Evolutionary conservation across 2,888 invertebrate genomes (phyloP).

Genomic region (Napeogenes inachia): DNA sequence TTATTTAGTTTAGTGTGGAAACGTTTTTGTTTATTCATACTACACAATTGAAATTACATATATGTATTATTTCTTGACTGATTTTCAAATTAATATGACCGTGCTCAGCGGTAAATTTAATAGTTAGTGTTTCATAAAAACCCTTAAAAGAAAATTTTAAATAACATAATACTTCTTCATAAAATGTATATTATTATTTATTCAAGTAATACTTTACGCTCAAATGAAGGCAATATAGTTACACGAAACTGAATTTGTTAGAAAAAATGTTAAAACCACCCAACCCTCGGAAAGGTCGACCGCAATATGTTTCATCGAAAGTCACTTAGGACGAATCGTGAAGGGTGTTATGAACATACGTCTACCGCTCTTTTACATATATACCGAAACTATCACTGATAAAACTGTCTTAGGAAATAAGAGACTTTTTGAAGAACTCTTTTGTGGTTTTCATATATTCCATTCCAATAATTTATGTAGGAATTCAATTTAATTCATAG

Average conservation of each 20-base stretch:
- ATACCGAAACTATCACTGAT: constrained; percentile 16
- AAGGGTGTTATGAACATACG: constrained; percentile 27
- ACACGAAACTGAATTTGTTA: constrained; percentile 45
- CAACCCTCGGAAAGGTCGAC: constrained; percentile 48
- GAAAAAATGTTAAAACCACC: constrained; percentile 68
- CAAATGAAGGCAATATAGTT: constrained; percentile 28
- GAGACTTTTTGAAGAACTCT: constrained; percentile 2
- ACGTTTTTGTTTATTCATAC: no score
- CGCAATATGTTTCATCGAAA: constrained; percentile 69
- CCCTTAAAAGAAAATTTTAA: no score
- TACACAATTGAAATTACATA: no score
- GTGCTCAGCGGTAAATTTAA: no score
- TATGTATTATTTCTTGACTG: no score
- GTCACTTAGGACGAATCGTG: constrained; percentile 61
- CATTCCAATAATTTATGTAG: not conserved
- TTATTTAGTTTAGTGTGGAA: no score
- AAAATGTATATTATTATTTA: not conserved
- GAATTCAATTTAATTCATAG: no score
- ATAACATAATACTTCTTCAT: not conserved
- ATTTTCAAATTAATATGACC: no score
- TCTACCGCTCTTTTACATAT: constrained; percentile 9
- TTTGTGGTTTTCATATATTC: not conserved
- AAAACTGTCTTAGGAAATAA: constrained; percentile 5
- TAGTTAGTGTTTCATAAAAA: no score
- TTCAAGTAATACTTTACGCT: constrained; percentile 3